Evolutionary conservation across 2,888 invertebrate genomes (phyloP).

Genomic region (Argyra leucocephala): DNA sequence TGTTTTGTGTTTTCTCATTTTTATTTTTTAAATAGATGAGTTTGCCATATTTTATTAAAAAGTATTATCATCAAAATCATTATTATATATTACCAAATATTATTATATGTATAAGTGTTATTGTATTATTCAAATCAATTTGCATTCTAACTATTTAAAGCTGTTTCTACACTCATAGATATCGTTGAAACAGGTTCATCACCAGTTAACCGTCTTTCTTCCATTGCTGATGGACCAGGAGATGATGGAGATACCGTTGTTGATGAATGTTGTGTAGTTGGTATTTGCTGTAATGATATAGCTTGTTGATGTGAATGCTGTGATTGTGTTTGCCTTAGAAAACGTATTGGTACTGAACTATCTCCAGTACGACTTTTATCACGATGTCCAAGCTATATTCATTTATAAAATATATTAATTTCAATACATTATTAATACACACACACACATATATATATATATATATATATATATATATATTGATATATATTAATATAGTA

Average conservation of each 20-base stretch:
- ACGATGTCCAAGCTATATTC: slow-evolving; percentile 5
- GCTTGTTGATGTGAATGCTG: slow-evolving; percentile 7
- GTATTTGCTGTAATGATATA: slow-evolving; percentile 7
- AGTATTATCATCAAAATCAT: too few species aligned
- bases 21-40: too few species aligned
- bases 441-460: too few species aligned
- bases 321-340: slow-evolving; percentile 10
- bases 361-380: slow-evolving; percentile 9
- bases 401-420: background rate
- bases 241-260: slow-evolving; percentile 9
- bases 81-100: too few species aligned
- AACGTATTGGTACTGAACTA: slow-evolving; percentile 8
- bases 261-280: slow-evolving; percentile 7
- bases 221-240: slow-evolving; percentile 4
- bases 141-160: background rate
- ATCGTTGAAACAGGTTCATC: slow-evolving; percentile 9
- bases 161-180: slow-evolving; percentile 9
- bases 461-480: too few species aligned
- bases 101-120: too few species aligned
- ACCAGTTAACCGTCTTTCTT: slow-evolving; percentile 2
- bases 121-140: too few species aligned
- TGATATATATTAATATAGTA: too few species aligned
- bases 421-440: too few species aligned
- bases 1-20: too few species aligned
- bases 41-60: too few species aligned